These are phyloP conservation scores for Caenorhabditis sp. DNA, from an alignment of 2,888 invertebrate species.

Conservation along the genomic window DNA sequence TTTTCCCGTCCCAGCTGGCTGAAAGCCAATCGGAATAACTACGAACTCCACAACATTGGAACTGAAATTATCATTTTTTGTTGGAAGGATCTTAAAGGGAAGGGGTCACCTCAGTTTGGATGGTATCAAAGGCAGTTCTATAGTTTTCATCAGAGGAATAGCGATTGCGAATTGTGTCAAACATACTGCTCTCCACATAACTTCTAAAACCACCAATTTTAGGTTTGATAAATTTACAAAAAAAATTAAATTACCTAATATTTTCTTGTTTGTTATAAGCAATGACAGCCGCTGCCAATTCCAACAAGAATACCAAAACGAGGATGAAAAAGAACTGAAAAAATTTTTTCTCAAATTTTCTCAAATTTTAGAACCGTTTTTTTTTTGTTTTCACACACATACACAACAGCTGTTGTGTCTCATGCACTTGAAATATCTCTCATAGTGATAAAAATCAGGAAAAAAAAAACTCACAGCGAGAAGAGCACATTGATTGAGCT, in stretches of 20 bases:
- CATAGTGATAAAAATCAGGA: constrained; percentile 3
- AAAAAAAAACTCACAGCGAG: constrained; percentile 77
- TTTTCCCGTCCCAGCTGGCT: constrained; percentile 54
- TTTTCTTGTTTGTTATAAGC: constrained; percentile 78
- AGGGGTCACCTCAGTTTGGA: constrained; percentile 75
- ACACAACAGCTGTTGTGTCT: not conserved
- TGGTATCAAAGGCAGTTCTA: constrained; percentile 78
- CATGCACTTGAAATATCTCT: constrained; percentile 4
- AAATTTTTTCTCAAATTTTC: not conserved
- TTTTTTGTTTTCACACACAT: no score
- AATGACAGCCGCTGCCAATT: constrained; percentile 83
- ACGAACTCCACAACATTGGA: constrained; percentile 83
- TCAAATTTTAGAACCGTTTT: no score
- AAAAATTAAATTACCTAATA: constrained; percentile 18
- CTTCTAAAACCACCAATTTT: constrained; percentile 74
- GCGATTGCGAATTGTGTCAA: constrained; percentile 78
- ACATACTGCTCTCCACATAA: constrained; percentile 77
- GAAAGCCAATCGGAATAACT: constrained; percentile 79
- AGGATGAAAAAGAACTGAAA: constrained; percentile 82
- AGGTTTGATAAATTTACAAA: not conserved
- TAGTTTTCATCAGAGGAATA: constrained; percentile 74
- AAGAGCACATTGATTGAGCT: constrained; percentile 82
- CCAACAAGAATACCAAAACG: constrained; percentile 81
- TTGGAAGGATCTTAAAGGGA: not conserved
- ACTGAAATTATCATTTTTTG: constrained; percentile 73